phyloP scores from a whole-genome alignment of 2,113 vertebrate genomes.

The Callipepla squamata region DNA sequence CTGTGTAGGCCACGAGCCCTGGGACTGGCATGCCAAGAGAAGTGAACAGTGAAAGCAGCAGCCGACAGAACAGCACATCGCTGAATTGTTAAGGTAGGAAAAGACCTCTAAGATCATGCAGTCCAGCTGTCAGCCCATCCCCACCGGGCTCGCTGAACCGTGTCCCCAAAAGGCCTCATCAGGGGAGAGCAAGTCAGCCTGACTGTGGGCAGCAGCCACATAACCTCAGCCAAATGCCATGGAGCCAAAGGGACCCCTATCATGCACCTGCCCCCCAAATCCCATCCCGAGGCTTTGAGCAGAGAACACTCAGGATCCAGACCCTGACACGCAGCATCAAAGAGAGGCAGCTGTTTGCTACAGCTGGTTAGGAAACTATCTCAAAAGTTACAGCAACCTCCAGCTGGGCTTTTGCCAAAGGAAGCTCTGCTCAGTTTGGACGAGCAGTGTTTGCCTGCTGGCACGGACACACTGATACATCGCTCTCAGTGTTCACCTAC shows the following conservation, averaged over 20 bases:
- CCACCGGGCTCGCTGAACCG: too few species aligned
- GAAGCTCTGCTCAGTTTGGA: conserved; percentile 13
- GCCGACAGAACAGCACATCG: neutral
- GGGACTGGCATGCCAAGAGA: neutral
- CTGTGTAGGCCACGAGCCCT: neutral
- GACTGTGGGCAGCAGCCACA: neutral
- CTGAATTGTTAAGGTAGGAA: too few species aligned
- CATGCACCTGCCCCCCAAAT: neutral
- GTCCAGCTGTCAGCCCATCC: too few species aligned
- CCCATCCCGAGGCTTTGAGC: neutral
- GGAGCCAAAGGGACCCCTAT: neutral
- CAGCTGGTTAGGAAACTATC: conserved; percentile 35
- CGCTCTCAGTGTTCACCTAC: neutral
- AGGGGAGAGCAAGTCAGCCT: neutral
- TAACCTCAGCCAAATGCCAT: neutral
- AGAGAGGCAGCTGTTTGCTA: conserved; percentile 15
- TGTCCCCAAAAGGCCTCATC: neutral
- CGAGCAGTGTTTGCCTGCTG: neutral
- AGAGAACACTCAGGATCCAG: neutral
- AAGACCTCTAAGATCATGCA: too few species aligned
- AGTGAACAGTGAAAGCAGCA: neutral
- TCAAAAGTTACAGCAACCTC: neutral
- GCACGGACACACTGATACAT: neutral
- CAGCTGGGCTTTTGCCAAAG: conserved; percentile 40
- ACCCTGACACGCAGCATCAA: neutral